phyloP scores from a whole-genome alignment of 2,888 invertebrate species.

The Oscheius sp. region DNA sequence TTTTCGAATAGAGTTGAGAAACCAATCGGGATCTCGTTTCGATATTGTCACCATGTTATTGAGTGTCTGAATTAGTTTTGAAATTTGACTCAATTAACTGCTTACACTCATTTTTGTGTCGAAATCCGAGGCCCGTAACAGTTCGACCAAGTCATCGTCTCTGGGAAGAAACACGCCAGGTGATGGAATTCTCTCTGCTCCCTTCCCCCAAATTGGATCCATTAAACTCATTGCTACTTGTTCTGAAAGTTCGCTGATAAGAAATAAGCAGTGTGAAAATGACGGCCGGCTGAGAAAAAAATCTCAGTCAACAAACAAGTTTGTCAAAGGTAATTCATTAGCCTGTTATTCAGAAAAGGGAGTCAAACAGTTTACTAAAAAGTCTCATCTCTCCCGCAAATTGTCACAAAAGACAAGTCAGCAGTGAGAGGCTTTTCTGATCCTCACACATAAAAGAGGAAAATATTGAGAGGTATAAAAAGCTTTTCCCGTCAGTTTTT shows the following conservation, averaged over 20 bases:
- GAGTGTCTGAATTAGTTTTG: conserved; percentile 46
- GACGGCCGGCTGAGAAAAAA: neutral
- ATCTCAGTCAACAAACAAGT: neutral
- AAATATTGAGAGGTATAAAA: too few species aligned
- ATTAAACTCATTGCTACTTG: conserved; percentile 7
- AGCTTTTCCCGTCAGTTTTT: too few species aligned
- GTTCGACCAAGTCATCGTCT: conserved; percentile 55
- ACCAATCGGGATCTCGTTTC: conserved; percentile 58
- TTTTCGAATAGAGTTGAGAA: conserved; percentile 52
- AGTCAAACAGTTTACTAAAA: neutral
- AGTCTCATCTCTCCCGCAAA: too few species aligned
- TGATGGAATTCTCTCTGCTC: conserved; percentile 38
- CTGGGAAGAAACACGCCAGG: conserved; percentile 49
- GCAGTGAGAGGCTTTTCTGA: too few species aligned
- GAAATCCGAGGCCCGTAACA: conserved; percentile 52
- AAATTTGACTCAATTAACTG: neutral
- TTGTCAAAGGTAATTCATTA: neutral
- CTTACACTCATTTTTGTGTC: conserved; percentile 54
- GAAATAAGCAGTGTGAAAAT: neutral
- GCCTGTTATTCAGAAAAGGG: neutral
- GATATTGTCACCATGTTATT: conserved; percentile 53
- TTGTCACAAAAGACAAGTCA: too few species aligned
- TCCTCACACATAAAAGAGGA: too few species aligned
- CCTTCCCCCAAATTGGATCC: conserved; percentile 33
- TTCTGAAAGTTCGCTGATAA: neutral